Base-by-base conservation (phyloP, 2,797 vertebrate genomes). In the Diceros bicornis region DNA sequence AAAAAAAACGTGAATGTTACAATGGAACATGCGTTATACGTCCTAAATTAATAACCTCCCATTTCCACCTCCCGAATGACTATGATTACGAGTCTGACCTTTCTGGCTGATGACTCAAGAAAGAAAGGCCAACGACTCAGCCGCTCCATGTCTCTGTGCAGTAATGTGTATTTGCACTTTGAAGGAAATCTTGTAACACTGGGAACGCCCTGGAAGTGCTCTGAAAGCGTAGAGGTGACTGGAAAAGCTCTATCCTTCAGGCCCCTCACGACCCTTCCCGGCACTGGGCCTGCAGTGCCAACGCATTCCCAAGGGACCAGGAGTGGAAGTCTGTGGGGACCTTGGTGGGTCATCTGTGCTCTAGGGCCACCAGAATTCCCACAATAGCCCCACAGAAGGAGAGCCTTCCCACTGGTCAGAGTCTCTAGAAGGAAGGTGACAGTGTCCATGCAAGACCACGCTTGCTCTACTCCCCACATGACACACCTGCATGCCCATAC, bases 211-310 rank as follows among this genome's bases (percentile, higher is more conserved):
- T 18, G 2, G 21, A 55, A 84, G 17, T 5, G 5, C 20, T 66
- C 34, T 25, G 55, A 66, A 32, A 84, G 27, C 17, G 7, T 6
- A 23, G 1, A 44, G 37, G 55, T n/a, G 25, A n/a, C n/a, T 13
- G 37, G 75, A 78, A 50, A 68, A 32, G 1, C 0, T 0, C 11
- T 0, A 0, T 52, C 14, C 7, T n/a, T 10, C 0, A 10, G 13
- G 4, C 0, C 3, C 16, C 27, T 82, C 17, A 10, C 4, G 52
- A 16, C 7, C 23, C 72, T 86, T 71, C 12, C 20, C 29, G 0
- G 1, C 2, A 0, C 0, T 2, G 4, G 27, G 20, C 17, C 23
- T 64, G 12, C 4, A 14, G 44, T 2, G 21, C 34, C 32, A 10
- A 21, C 0, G 0, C 23, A 12, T 47, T 52, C 27, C 52, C 0